These are phyloP conservation scores for Halcyon chelicuti DNA, from an alignment of 2,797 vertebrate species.

Conservation along the genomic window DNA sequence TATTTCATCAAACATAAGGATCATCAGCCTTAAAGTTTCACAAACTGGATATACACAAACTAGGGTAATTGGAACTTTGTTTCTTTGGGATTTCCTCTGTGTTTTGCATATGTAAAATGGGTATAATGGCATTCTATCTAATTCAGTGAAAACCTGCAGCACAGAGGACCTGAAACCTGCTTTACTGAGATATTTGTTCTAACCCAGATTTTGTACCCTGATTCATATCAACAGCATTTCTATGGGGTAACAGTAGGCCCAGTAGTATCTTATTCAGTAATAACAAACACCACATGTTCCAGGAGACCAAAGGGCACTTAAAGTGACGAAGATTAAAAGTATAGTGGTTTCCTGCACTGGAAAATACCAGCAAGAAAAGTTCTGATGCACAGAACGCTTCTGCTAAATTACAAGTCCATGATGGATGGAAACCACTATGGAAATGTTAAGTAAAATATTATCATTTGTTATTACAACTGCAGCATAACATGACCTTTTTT, in stretches of 20 bases:
- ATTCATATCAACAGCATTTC: background rate
- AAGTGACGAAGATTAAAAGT: background rate
- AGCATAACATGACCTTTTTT: background rate
- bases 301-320: background rate
- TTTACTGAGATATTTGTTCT: background rate
- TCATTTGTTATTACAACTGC: constrained; percentile 16
- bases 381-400: background rate
- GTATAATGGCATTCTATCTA: background rate
- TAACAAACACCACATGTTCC: background rate
- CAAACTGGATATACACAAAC: background rate
- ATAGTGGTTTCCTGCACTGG: background rate
- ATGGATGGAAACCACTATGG: background rate
- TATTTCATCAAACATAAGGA: background rate
- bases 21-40: background rate
- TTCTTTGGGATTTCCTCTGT: background rate
- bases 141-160: background rate
- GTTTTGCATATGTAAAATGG: background rate
- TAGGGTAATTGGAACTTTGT: background rate
- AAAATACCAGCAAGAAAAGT: background rate
- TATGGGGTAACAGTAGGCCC: background rate
- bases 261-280: background rate
- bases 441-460: constrained; percentile 50
- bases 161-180: background rate
- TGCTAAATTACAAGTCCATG: background rate
- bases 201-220: background rate